Evolutionary conservation across 2,113 vertebrate species (phyloP).

Genomic region (Stigmatopora argus): DNA sequence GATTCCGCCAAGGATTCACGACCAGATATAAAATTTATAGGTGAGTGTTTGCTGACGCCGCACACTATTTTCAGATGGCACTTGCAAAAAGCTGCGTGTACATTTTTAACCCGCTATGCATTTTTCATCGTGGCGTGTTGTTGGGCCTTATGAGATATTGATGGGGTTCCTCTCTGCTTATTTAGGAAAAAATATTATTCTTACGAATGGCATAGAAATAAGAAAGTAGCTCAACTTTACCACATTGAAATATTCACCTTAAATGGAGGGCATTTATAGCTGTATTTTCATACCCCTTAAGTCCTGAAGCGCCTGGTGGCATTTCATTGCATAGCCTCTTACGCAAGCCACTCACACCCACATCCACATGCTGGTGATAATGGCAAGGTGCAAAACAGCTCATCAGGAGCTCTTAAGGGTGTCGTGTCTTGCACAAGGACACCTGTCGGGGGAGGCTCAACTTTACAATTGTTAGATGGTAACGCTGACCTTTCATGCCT

Average conservation of each 20-base stretch:
- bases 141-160: conserved; percentile 2
- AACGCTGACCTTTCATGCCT: not conserved
- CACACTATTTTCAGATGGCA: conserved; percentile 36
- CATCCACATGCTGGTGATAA: not conserved
- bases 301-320: not conserved
- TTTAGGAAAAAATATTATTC: not conserved
- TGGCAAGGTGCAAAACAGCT: conserved; percentile 2
- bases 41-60: conserved; percentile 67
- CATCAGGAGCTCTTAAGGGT: conserved; percentile 5
- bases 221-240: not conserved
- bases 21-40: conserved; percentile 99
- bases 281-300: conserved; percentile 1
- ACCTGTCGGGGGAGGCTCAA: not conserved
- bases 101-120: conserved; percentile 27
- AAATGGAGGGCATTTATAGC: conserved; percentile 8
- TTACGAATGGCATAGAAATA: not conserved
- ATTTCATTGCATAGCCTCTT: conserved; percentile 5
- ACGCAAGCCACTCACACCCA: conserved; percentile 5
- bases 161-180: not conserved
- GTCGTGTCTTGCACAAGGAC: conserved; percentile 3
- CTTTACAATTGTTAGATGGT: not conserved
- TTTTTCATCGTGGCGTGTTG: conserved; percentile 21
- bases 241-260: not conserved
- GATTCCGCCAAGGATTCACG: conserved; percentile 99
- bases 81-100: conserved; percentile 46